phyloP scores from a whole-genome alignment of 2,888 invertebrate genomes.

The Scelioninae gen. 2 region DNA sequence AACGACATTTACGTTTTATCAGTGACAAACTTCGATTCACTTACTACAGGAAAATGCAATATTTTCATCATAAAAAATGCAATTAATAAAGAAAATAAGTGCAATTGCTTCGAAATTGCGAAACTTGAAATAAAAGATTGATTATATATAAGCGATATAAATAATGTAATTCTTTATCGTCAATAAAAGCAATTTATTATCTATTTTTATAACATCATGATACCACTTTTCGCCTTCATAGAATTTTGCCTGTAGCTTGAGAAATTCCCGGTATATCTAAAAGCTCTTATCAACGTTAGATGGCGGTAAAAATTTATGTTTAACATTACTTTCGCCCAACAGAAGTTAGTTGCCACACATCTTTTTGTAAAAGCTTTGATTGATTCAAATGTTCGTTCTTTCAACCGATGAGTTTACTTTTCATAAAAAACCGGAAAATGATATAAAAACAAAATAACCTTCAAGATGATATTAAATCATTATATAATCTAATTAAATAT shows the following conservation, averaged over 20 bases:
- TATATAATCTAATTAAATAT: too few species aligned
- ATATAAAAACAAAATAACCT: too few species aligned
- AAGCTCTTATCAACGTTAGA: slow-evolving; percentile 47
- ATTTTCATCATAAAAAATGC: slow-evolving; percentile 38
- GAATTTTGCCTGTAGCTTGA: slow-evolving; percentile 42
- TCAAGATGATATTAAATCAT: too few species aligned
- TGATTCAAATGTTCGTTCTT: slow-evolving; percentile 26
- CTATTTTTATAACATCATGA: slow-evolving; percentile 41
- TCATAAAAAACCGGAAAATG: too few species aligned
- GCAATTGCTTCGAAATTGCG: slow-evolving; percentile 28
- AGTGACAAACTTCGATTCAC: slow-evolving; percentile 26
- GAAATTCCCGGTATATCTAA: slow-evolving; percentile 45
- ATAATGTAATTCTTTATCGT: slow-evolving; percentile 34
- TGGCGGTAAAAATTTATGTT: slow-evolving; percentile 45
- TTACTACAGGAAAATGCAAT: neutral
- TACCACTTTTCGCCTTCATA: slow-evolving; percentile 42
- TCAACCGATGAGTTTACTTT: too few species aligned
- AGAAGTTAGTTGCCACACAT: slow-evolving; percentile 28
- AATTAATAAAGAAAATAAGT: slow-evolving; percentile 23
- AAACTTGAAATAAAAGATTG: slow-evolving; percentile 36
- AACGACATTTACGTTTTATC: too few species aligned
- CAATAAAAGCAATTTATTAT: slow-evolving; percentile 39
- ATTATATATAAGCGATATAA: slow-evolving; percentile 24
- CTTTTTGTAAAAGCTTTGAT: slow-evolving; percentile 38
- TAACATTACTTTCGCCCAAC: slow-evolving; percentile 45